phyloP scores from a whole-genome alignment of 2,797 vertebrate genomes.

The Pangasius larnaudii region DNA sequence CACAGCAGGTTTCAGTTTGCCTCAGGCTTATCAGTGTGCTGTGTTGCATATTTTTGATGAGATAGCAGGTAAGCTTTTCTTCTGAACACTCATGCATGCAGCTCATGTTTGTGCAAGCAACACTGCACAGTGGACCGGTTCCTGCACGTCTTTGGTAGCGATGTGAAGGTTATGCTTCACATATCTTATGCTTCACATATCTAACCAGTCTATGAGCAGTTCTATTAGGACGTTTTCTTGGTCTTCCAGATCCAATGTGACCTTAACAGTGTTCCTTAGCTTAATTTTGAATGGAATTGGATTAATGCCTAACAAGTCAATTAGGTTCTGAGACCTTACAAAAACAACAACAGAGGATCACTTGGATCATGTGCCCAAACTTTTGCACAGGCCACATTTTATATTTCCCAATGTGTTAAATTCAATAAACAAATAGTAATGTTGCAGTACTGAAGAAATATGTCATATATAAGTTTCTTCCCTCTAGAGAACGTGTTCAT shows the following conservation, averaged over 20 bases:
- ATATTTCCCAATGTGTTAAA: background rate
- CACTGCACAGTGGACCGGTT: background rate
- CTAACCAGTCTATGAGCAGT: background rate
- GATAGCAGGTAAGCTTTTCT: background rate
- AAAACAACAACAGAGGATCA: background rate
- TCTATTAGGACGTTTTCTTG: background rate
- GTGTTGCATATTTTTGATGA: constrained; percentile 2
- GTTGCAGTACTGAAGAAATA: background rate
- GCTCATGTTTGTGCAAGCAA: background rate
- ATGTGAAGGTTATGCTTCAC: background rate
- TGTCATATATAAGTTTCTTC: background rate
- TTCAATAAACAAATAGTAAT: background rate
- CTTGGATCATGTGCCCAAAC: background rate
- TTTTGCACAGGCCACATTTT: background rate
- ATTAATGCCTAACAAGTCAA: background rate
- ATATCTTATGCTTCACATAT: background rate
- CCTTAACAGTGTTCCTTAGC: background rate
- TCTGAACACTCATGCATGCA: background rate
- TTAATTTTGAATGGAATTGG: background rate
- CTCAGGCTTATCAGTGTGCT: background rate
- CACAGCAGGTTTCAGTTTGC: background rate
- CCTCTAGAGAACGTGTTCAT: background rate
- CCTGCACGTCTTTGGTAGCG: background rate
- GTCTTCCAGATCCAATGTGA: background rate
- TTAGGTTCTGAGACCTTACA: background rate